Evolutionary conservation across 2,113 vertebrate genomes (phyloP), one percentile per base, ranked within the genome.

Genomic region (Vulpes ferrilata): DNA sequence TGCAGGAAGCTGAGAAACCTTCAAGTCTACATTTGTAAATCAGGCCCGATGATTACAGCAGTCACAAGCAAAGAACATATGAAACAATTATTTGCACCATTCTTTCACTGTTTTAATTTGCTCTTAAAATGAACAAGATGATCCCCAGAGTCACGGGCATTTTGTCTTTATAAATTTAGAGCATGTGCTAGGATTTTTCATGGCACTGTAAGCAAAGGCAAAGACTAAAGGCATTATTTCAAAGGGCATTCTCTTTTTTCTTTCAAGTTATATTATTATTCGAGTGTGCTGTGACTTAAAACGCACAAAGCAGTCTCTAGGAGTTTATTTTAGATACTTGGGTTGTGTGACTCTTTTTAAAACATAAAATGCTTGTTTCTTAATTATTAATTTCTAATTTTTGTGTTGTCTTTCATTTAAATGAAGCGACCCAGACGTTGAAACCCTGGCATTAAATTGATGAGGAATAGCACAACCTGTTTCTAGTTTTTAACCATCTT

Each of bases 11-110:
- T 99, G 99, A 99, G 99, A 99, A 99, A 99, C 99, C 99, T 99
- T 99, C 99, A 99, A 99, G 99, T 99, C 99, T 99, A 99, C 99
- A 99, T 99, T 99, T 99, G 99, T 99, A 99, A 99, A 99, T 99
- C 99, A 99, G 99, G 99, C 99, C 99, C 98, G 99, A 99, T 99
- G 99, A 99, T 99, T 99, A 99, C 99, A 99, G 99, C 99, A 99
- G 99, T 99, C 99, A 99, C 99, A 99, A 99, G 99, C 99, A 99
- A 99, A 99, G 98, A 98, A 98, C 98, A 98, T 98, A 98, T 86
- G 98, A 99, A 99, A 99, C 99, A 99, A 99, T 99, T 98, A 99
- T 99, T 99, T 98, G 98, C 98, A 98, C 98, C 30, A 92, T 98
- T 98, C 98, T 98, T 99, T 98, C 98, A 98, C 96, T 98, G 98